A percentile compares a stretch with the other conserved stretches of the same genome.
Conservation (phyloP, 2,113 vertebrate genomes). For the Oreotrochilus melanogaster region DNA sequence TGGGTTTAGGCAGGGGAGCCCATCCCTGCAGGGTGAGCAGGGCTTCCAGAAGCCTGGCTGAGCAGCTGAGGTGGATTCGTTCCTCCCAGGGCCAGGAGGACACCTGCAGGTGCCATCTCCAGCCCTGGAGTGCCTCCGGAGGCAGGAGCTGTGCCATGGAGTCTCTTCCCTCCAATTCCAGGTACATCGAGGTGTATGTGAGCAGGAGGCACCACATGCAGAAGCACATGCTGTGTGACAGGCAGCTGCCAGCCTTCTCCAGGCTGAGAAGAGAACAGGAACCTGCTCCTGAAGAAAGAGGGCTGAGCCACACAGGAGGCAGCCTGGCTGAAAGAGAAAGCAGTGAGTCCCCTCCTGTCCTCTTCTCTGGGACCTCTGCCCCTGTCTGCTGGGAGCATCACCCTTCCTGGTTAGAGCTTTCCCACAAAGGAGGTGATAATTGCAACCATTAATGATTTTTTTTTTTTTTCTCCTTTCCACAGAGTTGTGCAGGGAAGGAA, state of each 20-base stretch:
- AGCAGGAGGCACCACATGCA: slow-evolving; percentile 82
- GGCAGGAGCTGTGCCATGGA: rapidly evolving
- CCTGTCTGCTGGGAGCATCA: not conserved
- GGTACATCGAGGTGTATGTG: slow-evolving; percentile 93
- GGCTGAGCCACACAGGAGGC: not conserved
- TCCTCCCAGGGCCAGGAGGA: not conserved
- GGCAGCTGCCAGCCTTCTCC: slow-evolving; percentile 28
- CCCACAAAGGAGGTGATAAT: rapidly evolving
- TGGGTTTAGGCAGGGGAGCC: too few relatives aligned
- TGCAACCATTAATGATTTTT: not conserved
- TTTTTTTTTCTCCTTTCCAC: not conserved
- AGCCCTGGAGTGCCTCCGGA: rapidly evolving
- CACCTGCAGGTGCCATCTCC: too few relatives aligned
- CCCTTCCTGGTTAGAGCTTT: rapidly evolving
- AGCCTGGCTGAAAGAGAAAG: slow-evolving; percentile 36
- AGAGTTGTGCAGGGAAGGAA: slow-evolving; percentile 57
- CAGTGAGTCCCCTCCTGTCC: slow-evolving; percentile 37
- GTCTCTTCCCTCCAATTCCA: slow-evolving; percentile 43
- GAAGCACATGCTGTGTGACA: slow-evolving; percentile 34
- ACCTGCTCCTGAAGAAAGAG: slow-evolving; percentile 39
- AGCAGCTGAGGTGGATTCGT: too few relatives aligned
- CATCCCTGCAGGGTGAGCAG: too few relatives aligned
- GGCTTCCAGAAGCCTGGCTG: too few relatives aligned
- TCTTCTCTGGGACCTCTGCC: not conserved
- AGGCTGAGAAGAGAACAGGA: slow-evolving; percentile 56